phyloP scores from a whole-genome alignment of 1,140 invertebrate species.

The Melipona quadrifasciata region DNA sequence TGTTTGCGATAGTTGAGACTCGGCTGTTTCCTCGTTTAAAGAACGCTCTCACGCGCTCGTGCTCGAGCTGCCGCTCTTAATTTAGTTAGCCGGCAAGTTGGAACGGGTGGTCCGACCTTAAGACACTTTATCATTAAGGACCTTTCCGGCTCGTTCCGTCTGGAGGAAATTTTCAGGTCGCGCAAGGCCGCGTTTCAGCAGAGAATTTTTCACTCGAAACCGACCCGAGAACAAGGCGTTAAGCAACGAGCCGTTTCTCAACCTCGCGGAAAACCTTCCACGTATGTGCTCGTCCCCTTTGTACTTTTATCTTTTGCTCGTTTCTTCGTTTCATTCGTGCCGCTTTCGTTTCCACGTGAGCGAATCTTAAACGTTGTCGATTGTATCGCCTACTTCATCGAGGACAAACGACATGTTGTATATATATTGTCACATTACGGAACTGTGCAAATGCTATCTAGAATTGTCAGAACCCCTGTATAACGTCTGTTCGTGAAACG shows the following conservation, averaged over 20 bases:
- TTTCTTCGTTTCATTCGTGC: constrained; percentile 26
- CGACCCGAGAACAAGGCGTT: background rate
- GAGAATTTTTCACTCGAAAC: constrained; percentile 39
- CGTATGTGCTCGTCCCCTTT: background rate
- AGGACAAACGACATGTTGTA: too few species aligned
- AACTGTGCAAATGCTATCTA: background rate
- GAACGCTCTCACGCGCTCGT: background rate
- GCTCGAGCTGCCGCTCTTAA: constrained; percentile 31
- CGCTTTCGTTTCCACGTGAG: background rate
- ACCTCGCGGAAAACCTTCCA: background rate
- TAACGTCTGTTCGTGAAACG: background rate
- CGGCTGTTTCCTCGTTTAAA: constrained; percentile 37
- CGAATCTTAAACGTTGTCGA: background rate
- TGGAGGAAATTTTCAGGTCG: constrained; percentile 18
- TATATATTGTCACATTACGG: too few species aligned
- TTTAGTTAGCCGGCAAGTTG: constrained; percentile 32
- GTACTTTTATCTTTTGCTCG: background rate
- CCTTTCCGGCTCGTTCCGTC: constrained; percentile 21
- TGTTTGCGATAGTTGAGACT: constrained; percentile 42
- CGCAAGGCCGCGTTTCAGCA: background rate
- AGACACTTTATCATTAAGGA: constrained; percentile 40
- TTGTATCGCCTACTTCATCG: background rate
- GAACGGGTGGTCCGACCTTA: constrained; percentile 16
- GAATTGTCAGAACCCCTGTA: background rate
- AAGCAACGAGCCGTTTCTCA: constrained; percentile 33